These are phyloP conservation scores for Apodemia hepburni DNA, from an alignment of 2,888 invertebrate species.

Conservation along the genomic window DNA sequence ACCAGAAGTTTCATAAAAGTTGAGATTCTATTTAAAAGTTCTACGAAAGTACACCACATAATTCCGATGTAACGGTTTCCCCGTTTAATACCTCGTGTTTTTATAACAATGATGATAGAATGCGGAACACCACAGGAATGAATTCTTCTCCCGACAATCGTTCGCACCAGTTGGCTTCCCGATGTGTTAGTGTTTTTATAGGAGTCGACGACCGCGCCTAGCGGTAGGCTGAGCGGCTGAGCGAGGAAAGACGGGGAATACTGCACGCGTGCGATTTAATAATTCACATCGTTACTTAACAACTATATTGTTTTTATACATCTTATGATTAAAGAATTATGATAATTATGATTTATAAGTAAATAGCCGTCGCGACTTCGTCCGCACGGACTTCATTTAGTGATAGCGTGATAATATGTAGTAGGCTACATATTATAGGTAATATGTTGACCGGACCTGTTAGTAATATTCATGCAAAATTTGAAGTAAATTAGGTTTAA, in stretches of 20 bases:
- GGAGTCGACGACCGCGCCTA: constrained; percentile 20
- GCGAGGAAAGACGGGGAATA: neutral
- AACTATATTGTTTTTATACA: neutral
- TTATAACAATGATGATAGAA: constrained; percentile 14
- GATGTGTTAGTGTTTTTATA: constrained; percentile 23
- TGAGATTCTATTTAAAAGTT: too few species aligned
- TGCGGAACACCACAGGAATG: constrained; percentile 19
- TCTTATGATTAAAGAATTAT: neutral
- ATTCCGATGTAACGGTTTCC: too few species aligned
- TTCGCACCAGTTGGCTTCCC: constrained; percentile 1
- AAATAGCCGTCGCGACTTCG: too few species aligned
- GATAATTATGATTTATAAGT: too few species aligned
- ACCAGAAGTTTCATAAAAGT: too few species aligned
- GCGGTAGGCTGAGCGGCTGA: constrained; percentile 17
- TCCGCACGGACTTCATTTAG: too few species aligned
- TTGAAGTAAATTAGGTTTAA: too few species aligned
- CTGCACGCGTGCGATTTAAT: neutral
- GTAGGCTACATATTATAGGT: too few species aligned
- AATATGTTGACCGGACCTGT: too few species aligned
- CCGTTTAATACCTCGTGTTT: constrained; percentile 4
- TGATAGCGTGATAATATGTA: too few species aligned
- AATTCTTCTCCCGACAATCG: constrained; percentile 16
- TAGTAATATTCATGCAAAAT: too few species aligned
- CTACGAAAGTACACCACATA: too few species aligned
- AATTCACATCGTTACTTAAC: neutral